Evolutionary conservation across 2,888 invertebrate genomes (phyloP), one percentile per base, ranked within the genome.

Genomic region (Eurytoma californica): DNA sequence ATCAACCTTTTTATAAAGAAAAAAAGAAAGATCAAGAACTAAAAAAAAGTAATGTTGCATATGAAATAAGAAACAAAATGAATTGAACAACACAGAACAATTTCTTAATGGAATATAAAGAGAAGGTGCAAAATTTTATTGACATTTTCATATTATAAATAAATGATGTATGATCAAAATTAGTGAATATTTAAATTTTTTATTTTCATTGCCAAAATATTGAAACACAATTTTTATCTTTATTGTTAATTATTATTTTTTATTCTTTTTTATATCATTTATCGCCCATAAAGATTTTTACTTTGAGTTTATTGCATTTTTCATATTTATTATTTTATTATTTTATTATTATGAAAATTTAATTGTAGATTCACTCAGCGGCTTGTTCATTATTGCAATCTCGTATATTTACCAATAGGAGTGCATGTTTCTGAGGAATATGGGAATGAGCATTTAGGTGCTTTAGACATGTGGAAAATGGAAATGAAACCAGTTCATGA

Each of bases 81-180:
- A 65, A 79, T 76, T 72, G 72, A 57, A 68, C 60, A 67, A 47
- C 51, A 67, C 74, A 63, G 80, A 60, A 79, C 60, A 51, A 75
- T 81, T 75, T 61, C 61, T 80, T 80, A 67, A 69, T 24, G 66
- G 68, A 70, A 69, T 73, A 67, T 47, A 76, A 67, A 66, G 28
- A 72, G 60, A 75, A 76, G 72, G 58, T 63, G 69, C 49, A 78
- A 81, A 83, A 83, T 83, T 82, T 83, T 76, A 77, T 80, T 77
- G 77, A 82, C 80, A 81, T 82, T 82, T 83, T 83, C 81, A 82
- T 81, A 83, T 82, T 83, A 79, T 81, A 72, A 83, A 83, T 83
- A 82, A 83, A 83, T 72, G 73, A 82, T 82, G 82, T 83, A 83
- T 70, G 76, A 80, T 77, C 80, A 72, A 82, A 76, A 60, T 70